Evolutionary conservation across 37 sponge, comb jelly and placozoan genomes (phyloP), one percentile per base, ranked within the genome.

Genomic region (Spongilla lacustris): DNA sequence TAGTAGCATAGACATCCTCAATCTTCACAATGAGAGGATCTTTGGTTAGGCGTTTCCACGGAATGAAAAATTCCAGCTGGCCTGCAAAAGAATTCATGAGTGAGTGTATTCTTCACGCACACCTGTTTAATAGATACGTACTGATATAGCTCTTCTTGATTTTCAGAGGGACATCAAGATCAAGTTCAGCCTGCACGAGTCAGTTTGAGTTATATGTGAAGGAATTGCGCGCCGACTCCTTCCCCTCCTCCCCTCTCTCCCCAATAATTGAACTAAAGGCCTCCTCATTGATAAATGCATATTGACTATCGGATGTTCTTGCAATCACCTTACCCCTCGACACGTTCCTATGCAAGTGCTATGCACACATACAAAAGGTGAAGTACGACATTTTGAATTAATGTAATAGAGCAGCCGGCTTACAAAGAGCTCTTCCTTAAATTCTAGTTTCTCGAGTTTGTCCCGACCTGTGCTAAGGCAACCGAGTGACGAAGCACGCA

Each of bases 381-480:
- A 58, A 17, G 19, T 58, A 14, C 58, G 14, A 17, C 14, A 58
- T 41, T 41, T 41, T 41, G 41, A 41, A 41, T 41, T 41, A 41
- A 41, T 6, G 41, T 41, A 41, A 41, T 41, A 41, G 41, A 41
- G 41, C n/a, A 13, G 10, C n/a, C n/a, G 37, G 87, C 96, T 92
- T 82, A 92, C 96, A 75, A 95, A 90, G 12, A 92, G 46, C 74
- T 95, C 88, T 31, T 95, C 93, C 50, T 95, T 95, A 66, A 95
- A 84, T 38, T 95, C 93, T 0, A 95, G 77, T 21, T 95, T 92
- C 50, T 92, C 93, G 26, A 95, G 76, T 2, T 71, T 74, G 13
- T 88, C 93, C 85, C 92, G 80, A 21, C 96, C 96, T 92, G 75
- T 31, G 67, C 9, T n/a, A n/a, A n/a, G n/a, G n/a, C n/a, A n/a